Conservation (phyloP, 2,113 vertebrate genomes). For the Dromiciops gliroides region DNA sequence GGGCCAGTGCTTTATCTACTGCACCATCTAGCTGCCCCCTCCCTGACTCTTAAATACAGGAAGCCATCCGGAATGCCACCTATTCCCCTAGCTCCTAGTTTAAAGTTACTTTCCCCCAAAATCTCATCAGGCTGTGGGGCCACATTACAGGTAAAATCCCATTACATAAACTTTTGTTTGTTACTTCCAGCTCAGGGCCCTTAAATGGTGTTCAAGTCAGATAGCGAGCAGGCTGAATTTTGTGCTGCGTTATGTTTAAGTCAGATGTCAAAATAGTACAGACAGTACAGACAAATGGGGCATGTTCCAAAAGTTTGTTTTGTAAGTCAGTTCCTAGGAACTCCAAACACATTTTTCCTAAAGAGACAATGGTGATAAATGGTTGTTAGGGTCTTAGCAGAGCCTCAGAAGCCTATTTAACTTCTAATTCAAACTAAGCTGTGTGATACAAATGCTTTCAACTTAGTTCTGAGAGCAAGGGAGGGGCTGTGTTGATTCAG, state of each 20-base stretch:
- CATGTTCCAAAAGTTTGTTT: slow-evolving; percentile 1
- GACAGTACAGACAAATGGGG: neutral
- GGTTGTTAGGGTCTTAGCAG: neutral
- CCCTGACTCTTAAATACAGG: neutral
- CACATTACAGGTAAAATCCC: neutral
- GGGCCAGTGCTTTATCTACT: no score
- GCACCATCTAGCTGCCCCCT: no score
- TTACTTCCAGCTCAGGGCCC: neutral
- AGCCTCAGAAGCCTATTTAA: neutral
- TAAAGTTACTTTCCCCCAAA: neutral
- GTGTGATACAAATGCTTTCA: neutral
- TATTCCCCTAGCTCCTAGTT: neutral
- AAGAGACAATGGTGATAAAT: slow-evolving; percentile 1
- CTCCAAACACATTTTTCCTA: neutral
- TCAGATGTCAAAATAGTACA: neutral
- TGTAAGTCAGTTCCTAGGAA: neutral
- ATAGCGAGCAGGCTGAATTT: neutral
- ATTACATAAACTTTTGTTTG: neutral
- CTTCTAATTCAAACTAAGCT: neutral
- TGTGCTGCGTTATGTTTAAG: neutral
- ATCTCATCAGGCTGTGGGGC: neutral
- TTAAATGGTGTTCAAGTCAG: neutral
- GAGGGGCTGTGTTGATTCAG: neutral
- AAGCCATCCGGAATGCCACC: neutral
- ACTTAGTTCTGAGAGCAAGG: neutral